Conservation (phyloP, 2,113 vertebrate genomes). For the Stegastes partitus region DNA sequence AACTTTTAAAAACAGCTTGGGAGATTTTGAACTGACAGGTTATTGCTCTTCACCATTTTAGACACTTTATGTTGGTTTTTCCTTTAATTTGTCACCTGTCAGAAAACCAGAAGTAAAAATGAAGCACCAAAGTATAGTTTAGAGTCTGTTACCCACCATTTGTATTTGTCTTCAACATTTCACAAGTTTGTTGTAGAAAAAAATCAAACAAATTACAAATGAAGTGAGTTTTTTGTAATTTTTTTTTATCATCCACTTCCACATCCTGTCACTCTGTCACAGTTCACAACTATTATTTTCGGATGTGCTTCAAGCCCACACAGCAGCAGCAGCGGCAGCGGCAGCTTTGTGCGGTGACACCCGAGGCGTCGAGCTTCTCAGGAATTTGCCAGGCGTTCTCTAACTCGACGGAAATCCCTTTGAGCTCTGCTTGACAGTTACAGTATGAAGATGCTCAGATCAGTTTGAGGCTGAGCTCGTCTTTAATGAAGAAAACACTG, state of each 20-base stretch:
- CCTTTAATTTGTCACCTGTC: no score
- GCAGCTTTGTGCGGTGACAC: conserved; percentile 2
- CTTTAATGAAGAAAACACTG: not conserved
- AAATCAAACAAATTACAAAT: no score
- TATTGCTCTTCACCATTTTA: no score
- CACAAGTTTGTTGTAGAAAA: no score
- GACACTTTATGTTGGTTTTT: no score
- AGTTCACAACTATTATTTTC: not conserved
- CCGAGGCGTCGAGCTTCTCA: not conserved
- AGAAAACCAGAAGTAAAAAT: no score
- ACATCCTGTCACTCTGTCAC: not conserved
- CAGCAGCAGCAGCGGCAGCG: conserved; percentile 9
- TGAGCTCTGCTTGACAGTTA: not conserved
- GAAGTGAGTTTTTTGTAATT: no score
- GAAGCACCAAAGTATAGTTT: no score
- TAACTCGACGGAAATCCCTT: not conserved
- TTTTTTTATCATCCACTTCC: not conserved
- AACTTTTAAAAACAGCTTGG: no score
- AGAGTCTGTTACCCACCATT: no score
- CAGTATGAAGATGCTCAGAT: not conserved
- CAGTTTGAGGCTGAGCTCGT: not conserved
- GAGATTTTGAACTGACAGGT: no score
- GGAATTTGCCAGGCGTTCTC: not conserved
- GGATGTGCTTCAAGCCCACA: not conserved
- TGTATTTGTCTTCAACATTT: no score